Percentiles rank a stretch among this genome's conserved stretches.
Conservation (phyloP, 2,797 vertebrate genomes). For the Poeciliopsis infans region DNA sequence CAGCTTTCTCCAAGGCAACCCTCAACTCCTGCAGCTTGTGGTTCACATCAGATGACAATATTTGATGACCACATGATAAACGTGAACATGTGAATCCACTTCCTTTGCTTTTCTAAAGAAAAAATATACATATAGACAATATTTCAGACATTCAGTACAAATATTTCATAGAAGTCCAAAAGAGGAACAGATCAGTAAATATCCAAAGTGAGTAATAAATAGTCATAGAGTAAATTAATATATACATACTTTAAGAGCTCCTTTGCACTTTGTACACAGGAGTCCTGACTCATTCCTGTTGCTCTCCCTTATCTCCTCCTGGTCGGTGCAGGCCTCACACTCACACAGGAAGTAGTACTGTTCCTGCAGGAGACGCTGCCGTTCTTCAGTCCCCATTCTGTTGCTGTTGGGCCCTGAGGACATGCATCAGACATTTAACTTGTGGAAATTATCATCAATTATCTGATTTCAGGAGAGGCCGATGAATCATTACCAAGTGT, state of each 20-base stretch:
- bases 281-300: slow-evolving; percentile 63
- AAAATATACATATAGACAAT: not conserved
- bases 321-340: slow-evolving; percentile 84
- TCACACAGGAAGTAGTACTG: slow-evolving; percentile 93
- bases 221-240: not conserved
- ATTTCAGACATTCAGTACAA: not conserved
- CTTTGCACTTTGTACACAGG: slow-evolving; percentile 82
- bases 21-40: slow-evolving; percentile 76
- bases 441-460: not conserved
- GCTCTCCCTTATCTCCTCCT: slow-evolving; percentile 12
- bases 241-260: slow-evolving; percentile 79
- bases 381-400: slow-evolving; percentile 82
- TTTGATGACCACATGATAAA: slow-evolving; percentile 56
- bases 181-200: not conserved
- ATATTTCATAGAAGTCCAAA: not conserved
- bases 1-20: slow-evolving; percentile 67
- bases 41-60: slow-evolving; percentile 62
- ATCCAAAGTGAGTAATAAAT: not conserved
- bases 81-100: slow-evolving; percentile 58
- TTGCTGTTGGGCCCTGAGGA: slow-evolving; percentile 84
- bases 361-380: slow-evolving; percentile 82
- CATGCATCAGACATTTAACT: not conserved
- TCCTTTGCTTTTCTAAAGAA: slow-evolving; percentile 19
- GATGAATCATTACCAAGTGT: not conserved
- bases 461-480: not conserved